Evolutionary conservation across 2,888 invertebrate genomes (phyloP), one percentile per base, ranked within the genome.

Genomic region (Synergus japonicus): DNA sequence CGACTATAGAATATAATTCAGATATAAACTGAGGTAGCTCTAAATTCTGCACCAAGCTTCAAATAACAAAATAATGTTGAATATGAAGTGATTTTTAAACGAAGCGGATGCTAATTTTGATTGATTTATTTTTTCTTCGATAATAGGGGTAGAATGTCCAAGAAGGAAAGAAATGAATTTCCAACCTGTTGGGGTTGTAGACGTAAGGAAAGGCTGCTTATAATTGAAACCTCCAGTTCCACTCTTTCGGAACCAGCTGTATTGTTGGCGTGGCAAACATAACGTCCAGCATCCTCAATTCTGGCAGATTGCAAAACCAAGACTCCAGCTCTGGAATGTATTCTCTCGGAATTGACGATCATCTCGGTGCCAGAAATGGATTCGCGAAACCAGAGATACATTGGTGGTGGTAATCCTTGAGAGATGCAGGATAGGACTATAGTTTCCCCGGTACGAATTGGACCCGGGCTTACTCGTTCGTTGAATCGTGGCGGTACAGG

Each of bases 201-300:
- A 80, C 91, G 90, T 78, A 92, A 92, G 78, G 91, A 90, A 80
- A 92, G 88, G 82, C 90, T 89, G 84, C 90, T 92, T 85, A 92
- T 89, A 86, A 92, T 90, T 78, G 91, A 89, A 81, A 92, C 92
- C 84, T 92, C 92, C 79, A 92, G 89, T 81, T 92, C 92, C 79
- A 92, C 91, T 85, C 91, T 89, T 86, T 92, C 92, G 76, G 91
- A 96, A 43, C 98, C 98, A 2, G 96, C 96, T 9, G 97, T 96
- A 92, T 98, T 98, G 93, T 97, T 97, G 79, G 97, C 97, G 94
- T 96, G 96, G 93, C 98, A 98, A 79, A 97, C 95, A 93, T 97
- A 98, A 87, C 96, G 95, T 76, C 98, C 98, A 80, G 96, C 95
- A 92, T 98, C 98, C 89, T 96, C 96, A 77, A 96, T 93, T 81